A percentile compares a stretch with the other conserved stretches of the same genome.
Conservation (phyloP, 2,888 invertebrate genomes). For the Melolontha melolontha region DNA sequence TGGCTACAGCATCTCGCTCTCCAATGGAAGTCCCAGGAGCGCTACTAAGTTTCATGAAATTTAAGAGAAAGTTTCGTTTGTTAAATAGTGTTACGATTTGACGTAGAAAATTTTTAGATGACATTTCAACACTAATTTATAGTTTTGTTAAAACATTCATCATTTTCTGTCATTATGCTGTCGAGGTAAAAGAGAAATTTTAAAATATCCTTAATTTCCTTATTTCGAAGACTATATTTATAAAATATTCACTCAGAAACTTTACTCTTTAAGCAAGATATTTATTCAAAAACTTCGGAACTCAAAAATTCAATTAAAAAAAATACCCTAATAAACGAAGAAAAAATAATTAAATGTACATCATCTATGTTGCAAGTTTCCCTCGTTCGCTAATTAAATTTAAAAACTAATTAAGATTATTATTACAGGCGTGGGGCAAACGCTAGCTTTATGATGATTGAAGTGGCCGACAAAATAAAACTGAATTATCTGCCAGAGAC, state of each 20-base stretch:
- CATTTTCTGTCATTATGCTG: no score
- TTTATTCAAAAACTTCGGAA: not conserved
- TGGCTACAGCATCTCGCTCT: no score
- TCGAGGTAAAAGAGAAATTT: no score
- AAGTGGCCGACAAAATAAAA: conserved; percentile 53
- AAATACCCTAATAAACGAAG: conserved; percentile 17
- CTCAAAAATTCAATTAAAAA: not conserved
- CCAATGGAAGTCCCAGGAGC: no score
- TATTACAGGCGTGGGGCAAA: conserved; percentile 41
- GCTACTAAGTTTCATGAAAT: no score
- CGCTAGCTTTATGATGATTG: conserved; percentile 52
- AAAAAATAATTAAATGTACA: conserved; percentile 30
- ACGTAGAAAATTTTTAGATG: no score
- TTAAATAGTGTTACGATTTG: no score
- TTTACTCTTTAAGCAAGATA: not conserved
- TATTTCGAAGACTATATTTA: not conserved
- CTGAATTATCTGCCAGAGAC: conserved; percentile 51
- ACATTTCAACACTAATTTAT: no score
- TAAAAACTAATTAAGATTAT: conserved; percentile 44
- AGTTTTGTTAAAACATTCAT: no score
- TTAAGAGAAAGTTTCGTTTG: no score
- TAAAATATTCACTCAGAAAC: not conserved
- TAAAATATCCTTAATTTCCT: no score
- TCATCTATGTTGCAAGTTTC: conserved; percentile 28
- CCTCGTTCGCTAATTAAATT: conserved; percentile 39